phyloP scores from a whole-genome alignment of 2,797 vertebrate genomes.

The Coendou prehensilis region DNA sequence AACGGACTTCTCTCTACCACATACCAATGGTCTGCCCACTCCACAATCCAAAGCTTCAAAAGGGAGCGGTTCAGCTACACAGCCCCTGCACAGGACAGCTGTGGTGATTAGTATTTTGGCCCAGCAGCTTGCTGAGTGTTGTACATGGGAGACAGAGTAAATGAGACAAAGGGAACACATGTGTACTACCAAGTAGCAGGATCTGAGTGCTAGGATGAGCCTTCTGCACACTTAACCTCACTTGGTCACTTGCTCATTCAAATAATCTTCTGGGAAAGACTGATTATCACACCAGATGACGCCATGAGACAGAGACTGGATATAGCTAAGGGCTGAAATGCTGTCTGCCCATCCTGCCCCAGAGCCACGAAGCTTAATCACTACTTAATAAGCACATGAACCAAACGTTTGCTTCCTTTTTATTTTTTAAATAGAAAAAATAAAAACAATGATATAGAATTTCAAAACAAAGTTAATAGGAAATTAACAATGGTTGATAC shows the following conservation, averaged over 20 bases:
- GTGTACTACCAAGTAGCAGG: not conserved
- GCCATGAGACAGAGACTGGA: accelerated
- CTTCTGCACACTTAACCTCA: not conserved
- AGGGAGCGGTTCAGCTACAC: not conserved
- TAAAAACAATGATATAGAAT: too few relatives aligned
- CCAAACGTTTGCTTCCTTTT: not conserved
- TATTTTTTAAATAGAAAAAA: too few relatives aligned
- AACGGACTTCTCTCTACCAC: not conserved
- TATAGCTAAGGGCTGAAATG: not conserved
- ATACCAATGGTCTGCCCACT: not conserved
- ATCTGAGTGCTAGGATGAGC: not conserved
- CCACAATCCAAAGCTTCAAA: not conserved
- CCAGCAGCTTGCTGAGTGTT: not conserved
- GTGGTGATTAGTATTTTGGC: not conserved
- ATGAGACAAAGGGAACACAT: not conserved
- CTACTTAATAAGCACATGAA: not conserved
- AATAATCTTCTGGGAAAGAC: not conserved
- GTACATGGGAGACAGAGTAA: not conserved
- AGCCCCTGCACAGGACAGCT: not conserved
- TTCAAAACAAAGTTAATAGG: too few relatives aligned
- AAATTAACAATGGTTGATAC: too few relatives aligned
- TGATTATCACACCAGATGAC: not conserved
- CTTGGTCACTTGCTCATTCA: not conserved
- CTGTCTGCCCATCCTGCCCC: not conserved
- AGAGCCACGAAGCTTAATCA: accelerated